Evolutionary conservation across 2,113 vertebrate genomes (phyloP).

Genomic region (Psammodynastes pulverulentus): DNA sequence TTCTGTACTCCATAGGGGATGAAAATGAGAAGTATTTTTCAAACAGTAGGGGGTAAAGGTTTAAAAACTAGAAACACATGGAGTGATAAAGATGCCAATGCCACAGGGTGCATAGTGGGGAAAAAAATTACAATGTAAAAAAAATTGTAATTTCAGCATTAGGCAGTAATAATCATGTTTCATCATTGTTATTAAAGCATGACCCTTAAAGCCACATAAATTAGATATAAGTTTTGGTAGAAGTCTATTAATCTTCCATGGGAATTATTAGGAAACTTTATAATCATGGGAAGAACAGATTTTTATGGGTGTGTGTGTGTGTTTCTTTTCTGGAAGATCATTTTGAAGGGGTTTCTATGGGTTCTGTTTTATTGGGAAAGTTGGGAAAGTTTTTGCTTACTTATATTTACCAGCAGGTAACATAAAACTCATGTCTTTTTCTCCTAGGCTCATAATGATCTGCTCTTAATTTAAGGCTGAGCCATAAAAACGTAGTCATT

Average conservation of each 20-base stretch:
- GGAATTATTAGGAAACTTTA: conserved; percentile 80
- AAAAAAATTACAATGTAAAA: conserved; percentile 89
- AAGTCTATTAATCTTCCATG: conserved; percentile 82
- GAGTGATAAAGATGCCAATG: conserved; percentile 99
- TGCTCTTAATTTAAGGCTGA: not conserved
- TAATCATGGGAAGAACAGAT: conserved; percentile 66
- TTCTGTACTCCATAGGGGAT: conserved; percentile 99
- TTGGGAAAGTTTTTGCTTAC: conserved; percentile 56
- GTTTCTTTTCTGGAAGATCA: conserved; percentile 8
- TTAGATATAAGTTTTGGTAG: conserved; percentile 83
- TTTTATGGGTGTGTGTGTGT: not conserved
- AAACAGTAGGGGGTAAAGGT: conserved; percentile 99
- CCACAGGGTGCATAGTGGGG: conserved; percentile 95
- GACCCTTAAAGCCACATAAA: conserved; percentile 93
- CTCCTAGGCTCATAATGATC: not conserved
- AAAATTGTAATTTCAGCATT: conserved; percentile 99
- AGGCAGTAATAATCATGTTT: conserved; percentile 99
- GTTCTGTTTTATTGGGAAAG: conserved; percentile 43
- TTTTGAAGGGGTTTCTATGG: conserved; percentile 18
- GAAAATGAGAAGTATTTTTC: conserved; percentile 99
- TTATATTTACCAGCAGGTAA: conserved; percentile 31
- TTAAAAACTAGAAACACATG: conserved; percentile 99
- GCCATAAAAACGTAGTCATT: not conserved
- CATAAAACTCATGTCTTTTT: not conserved
- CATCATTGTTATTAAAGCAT: conserved; percentile 98